Base-by-base conservation (phyloP, 1,140 invertebrate genomes). In the Adoxophyes honmai region DNA sequence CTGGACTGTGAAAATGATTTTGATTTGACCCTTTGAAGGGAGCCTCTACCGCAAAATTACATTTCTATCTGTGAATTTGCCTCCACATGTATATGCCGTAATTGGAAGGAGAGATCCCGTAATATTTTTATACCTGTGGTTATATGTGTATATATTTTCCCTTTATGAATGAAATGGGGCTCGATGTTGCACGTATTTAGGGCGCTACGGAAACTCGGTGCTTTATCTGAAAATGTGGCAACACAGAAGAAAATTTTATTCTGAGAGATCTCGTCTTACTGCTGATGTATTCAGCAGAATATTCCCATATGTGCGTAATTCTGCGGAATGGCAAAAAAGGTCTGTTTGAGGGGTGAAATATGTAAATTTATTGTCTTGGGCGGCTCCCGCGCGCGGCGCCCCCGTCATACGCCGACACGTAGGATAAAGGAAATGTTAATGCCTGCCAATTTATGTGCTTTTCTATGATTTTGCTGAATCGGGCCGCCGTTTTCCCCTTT, bases 281-380 rank as follows among this genome's bases (percentile, higher is more conserved):
- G 80, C 81, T 86, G 82, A 86, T 88, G 77, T 88, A 88, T 88
- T 88, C 82, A 88, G 78, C 80, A 73, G 80, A 83, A 88, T 88
- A 88, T 88, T 88, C 85, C 85, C 85, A 88, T 88, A 88, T 88
- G 85, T 84, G 85, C 82, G 82, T 88, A 88, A 88, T 88, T 86
- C 82, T 86, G 85, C 73, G 77, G 80, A 88, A 88, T 88, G 82
- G 85, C 77, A 88, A 88, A 88, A 88, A 88, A 88, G 85, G 85
- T 88, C 85, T 86, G 78, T 88, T 85, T 85, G 85, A 85, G 85
- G 85, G 85, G 85, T 88, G 82, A 88, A 88, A 88, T 88, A 88
- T 88, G 85, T 88, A 88, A 88, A 88, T 88, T 88, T 88, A 88
- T 88, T 88, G 85, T 88, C 82, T 88, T 86, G 82, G 85, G 82